A percentile compares a stretch with the other conserved stretches of the same genome.
Evolutionary conservation across 2,888 invertebrate genomes (phyloP).

Genomic region (Cosmorhoe ocellata): DNA sequence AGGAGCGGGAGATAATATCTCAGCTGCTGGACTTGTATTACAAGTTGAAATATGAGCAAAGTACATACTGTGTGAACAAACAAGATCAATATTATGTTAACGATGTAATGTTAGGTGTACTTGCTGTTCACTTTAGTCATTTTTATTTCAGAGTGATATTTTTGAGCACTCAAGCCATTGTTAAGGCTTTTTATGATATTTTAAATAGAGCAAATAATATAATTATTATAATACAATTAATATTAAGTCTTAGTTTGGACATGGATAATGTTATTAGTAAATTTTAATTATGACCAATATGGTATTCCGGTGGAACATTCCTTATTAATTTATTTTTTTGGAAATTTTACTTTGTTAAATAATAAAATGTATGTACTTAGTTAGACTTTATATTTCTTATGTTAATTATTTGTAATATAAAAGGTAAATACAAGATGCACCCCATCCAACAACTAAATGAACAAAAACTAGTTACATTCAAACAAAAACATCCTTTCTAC

Average conservation of each 20-base stretch:
- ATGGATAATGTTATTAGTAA: conserved; percentile 11
- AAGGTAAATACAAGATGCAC: conserved; percentile 11
- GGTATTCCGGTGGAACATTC: conserved; percentile 29
- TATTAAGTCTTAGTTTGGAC: conserved; percentile 21
- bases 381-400: conserved; percentile 18
- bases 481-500: conserved; percentile 3
- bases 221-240: no score
- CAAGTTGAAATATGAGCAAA: conserved; percentile 80
- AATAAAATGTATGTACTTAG: conserved; percentile 24
- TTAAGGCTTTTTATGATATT: background rate
- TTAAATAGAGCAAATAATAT: conserved; percentile 12
- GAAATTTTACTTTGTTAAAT: conserved; percentile 29
- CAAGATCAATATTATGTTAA: conserved; percentile 10
- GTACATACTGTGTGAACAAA: conserved; percentile 13
- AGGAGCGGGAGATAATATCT: conserved; percentile 94
- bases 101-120: background rate
- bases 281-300: conserved; percentile 15
- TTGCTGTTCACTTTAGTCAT: conserved; percentile 16
- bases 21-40: conserved; percentile 91
- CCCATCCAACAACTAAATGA: conserved; percentile 8
- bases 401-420: background rate
- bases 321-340: conserved; percentile 25
- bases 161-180: background rate
- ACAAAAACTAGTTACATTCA: conserved; percentile 9
- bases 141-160: conserved; percentile 10